Base-by-base conservation (phyloP, 2,797 vertebrate genomes). In the Halcyon smyrnensis region DNA sequence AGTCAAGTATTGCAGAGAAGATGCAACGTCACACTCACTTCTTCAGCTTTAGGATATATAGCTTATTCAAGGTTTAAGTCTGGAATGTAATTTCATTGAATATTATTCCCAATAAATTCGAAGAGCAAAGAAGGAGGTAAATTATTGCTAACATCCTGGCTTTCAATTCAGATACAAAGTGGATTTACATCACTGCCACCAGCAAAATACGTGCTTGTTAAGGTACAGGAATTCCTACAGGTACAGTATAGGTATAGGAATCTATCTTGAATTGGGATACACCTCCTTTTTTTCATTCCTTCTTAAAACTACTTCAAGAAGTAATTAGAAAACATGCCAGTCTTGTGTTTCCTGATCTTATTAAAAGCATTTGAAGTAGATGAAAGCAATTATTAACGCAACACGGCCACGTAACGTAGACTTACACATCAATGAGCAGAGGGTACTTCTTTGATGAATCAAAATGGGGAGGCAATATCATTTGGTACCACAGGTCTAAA, bases 401-500 rank as follows among this genome's bases (percentile, higher is more conserved):
- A 78, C 54, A 76, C 28, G 87, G 63, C 51, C 73, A 75, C 8
- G 36, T 64, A 67, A 89, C 56, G 70, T 73, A 96, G 94, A 99
- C 99, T 99, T 98, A 99, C 99, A 99, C 99, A 3, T 99, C 98
- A 97, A 99, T 97, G 16, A 99, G 98, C 74, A 99, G 98, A 94
- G 99, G 99, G 85, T 99, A 99, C 94, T 99, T 99, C 98, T 99
- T 99, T 73, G 98, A 98, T 94, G 98, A 95, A 96, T 99, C 98
- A 57, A 99, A 99, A 97, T 98, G 97, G 39, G 99, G 99, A 90
- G 99, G 99, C 59, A 99, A 82, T 98, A 99, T 99, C 99, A 99
- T 99, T 97, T 99, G 98, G 97, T 99, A 99, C 99, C 99, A 99
- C 84, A 99, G 98, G 89, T 98, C 99, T 99, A 97, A 97, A 97